Conservation (phyloP, 2,113 vertebrate genomes). For the Sciurus niger region DNA sequence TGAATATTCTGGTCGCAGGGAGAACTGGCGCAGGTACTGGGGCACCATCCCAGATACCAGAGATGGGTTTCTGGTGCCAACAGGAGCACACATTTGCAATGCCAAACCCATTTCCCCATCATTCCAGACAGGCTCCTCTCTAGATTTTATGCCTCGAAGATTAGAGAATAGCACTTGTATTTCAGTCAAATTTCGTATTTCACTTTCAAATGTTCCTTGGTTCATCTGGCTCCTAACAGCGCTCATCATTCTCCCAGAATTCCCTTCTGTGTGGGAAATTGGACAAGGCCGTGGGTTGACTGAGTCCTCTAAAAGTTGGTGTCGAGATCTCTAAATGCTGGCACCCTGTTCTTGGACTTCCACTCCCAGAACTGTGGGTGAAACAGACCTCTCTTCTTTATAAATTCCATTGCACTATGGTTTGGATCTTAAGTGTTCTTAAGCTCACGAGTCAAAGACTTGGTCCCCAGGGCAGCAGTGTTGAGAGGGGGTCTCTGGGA, state of each 20-base stretch:
- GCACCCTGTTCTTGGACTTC: not conserved
- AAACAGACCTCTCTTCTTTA: not conserved
- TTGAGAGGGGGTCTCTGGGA: not conserved
- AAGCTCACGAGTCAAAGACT: not conserved
- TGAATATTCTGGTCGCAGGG: not conserved
- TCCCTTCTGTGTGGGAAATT: conserved; percentile 24
- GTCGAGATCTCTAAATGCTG: not conserved
- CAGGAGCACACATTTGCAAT: conserved; percentile 53
- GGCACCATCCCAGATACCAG: conserved; percentile 61
- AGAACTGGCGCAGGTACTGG: not conserved
- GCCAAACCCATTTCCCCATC: conserved; percentile 73
- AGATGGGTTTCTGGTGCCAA: conserved; percentile 82
- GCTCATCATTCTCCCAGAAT: conserved; percentile 67
- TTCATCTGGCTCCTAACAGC: conserved; percentile 65
- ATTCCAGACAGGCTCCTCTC: not conserved
- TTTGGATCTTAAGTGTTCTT: not conserved
- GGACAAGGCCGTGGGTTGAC: not conserved
- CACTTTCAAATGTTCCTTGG: conserved; percentile 50
- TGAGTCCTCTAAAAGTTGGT: too few species aligned
- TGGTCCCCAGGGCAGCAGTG: too few species aligned
- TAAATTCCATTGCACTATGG: not conserved
- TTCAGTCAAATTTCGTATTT: conserved; percentile 58
- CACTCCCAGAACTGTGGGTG: not conserved
- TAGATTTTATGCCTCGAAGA: conserved; percentile 74
- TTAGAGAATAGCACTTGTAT: conserved; percentile 56